phyloP scores from a whole-genome alignment of 2,888 invertebrate species.

The Digitonthophagus gazella region DNA sequence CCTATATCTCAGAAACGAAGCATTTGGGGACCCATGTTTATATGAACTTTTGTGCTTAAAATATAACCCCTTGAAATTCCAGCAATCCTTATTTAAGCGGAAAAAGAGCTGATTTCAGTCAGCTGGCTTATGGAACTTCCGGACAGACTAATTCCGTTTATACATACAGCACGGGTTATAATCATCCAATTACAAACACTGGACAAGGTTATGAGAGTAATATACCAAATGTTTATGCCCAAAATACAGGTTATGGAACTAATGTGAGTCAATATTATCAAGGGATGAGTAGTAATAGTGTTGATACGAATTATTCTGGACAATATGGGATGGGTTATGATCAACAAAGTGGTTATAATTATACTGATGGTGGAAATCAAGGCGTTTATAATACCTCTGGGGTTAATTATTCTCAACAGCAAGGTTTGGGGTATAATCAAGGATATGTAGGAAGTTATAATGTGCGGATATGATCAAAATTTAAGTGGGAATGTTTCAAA shows the following conservation, averaged over 20 bases:
- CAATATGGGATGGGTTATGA: not conserved
- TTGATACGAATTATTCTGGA: not conserved
- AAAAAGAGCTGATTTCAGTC: slow-evolving; percentile 20
- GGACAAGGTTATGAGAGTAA: slow-evolving; percentile 20
- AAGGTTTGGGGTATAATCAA: not conserved
- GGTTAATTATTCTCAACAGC: not conserved
- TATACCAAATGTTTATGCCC: no score
- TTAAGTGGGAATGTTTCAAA: no score
- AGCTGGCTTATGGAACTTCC: slow-evolving; percentile 24
- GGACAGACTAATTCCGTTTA: slow-evolving; percentile 26
- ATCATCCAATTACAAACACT: slow-evolving; percentile 28
- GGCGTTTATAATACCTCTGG: not conserved
- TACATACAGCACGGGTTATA: slow-evolving; percentile 24
- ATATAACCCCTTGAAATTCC: no score
- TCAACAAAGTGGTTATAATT: slow-evolving; percentile 7
- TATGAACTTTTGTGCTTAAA: no score
- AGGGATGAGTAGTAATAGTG: not conserved
- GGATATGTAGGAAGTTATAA: not conserved
- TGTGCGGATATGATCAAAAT: not conserved
- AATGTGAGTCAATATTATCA: slow-evolving; percentile 1
- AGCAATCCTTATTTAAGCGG: slow-evolving; percentile 29
- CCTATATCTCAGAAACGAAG: no score
- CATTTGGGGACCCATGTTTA: no score
- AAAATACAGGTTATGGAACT: not conserved
- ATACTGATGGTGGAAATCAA: not conserved